phyloP scores from a whole-genome alignment of 2,797 vertebrate genomes.

The Poecilia picta region DNA sequence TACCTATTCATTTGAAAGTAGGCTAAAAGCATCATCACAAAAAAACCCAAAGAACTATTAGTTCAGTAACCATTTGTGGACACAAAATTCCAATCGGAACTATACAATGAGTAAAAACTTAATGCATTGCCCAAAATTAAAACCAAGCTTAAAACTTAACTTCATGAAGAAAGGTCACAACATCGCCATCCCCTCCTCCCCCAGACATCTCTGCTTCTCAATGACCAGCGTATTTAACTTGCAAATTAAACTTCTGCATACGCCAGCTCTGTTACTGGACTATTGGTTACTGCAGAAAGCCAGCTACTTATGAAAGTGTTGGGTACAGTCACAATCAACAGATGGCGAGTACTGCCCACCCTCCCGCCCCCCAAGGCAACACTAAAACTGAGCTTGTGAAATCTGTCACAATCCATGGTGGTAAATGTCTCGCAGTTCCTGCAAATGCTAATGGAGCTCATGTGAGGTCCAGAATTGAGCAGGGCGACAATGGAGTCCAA shows the following conservation, averaged over 20 bases:
- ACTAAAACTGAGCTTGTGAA: slow-evolving; percentile 78
- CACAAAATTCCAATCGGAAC: not conserved
- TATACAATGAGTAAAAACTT: not conserved
- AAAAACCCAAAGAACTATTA: not conserved
- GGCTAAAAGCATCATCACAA: not conserved
- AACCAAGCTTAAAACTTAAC: slow-evolving; percentile 1
- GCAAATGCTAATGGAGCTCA: slow-evolving; percentile 81
- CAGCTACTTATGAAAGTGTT: slow-evolving; percentile 61
- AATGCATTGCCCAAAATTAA: not conserved
- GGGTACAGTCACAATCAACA: slow-evolving; percentile 78
- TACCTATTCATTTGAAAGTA: not conserved
- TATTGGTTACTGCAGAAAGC: slow-evolving; percentile 41
- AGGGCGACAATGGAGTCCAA: slow-evolving; percentile 67
- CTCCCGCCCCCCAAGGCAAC: slow-evolving; percentile 61
- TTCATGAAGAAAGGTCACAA: slow-evolving; percentile 5
- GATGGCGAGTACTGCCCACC: slow-evolving; percentile 69
- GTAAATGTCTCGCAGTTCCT: slow-evolving; percentile 78
- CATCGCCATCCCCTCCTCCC: not conserved
- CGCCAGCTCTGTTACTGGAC: slow-evolving; percentile 39
- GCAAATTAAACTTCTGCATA: slow-evolving; percentile 12
- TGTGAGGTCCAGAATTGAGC: slow-evolving; percentile 70
- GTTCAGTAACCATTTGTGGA: not conserved
- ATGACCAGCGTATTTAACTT: slow-evolving; percentile 5
- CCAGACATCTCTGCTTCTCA: not conserved
- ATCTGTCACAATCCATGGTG: slow-evolving; percentile 80